A percentile compares a stretch with the other conserved stretches of the same genome.
Evolutionary conservation across 2,797 vertebrate species (phyloP).

Genomic region (Orientallactaga sibirica): DNA sequence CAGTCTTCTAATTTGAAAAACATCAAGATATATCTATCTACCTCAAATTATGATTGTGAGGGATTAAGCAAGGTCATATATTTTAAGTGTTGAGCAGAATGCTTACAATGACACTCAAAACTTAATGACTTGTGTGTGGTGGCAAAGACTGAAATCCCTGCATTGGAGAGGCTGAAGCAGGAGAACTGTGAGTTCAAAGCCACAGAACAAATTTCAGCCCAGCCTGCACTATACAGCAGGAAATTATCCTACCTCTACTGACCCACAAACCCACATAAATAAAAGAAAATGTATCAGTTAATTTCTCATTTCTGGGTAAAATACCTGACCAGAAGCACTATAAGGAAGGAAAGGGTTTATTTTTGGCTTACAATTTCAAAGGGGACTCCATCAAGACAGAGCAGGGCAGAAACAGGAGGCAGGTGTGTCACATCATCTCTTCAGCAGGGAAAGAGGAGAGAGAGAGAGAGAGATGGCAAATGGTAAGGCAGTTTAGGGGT

Average conservation of each 20-base stretch:
- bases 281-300: too few relatives aligned
- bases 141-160: not conserved
- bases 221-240: not conserved
- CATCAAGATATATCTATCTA: not conserved
- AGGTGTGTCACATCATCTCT: too few relatives aligned
- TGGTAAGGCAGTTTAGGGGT: too few relatives aligned
- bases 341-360: too few relatives aligned
- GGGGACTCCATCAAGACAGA: too few relatives aligned
- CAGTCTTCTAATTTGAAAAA: slow-evolving; percentile 35
- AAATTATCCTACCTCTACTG: not conserved
- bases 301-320: too few relatives aligned
- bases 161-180: not conserved
- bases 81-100: not conserved
- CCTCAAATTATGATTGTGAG: not conserved
- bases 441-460: too few relatives aligned
- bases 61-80: not conserved
- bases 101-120: not conserved
- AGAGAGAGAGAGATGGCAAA: too few relatives aligned
- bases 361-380: too few relatives aligned
- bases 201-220: not conserved
- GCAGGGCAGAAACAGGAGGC: too few relatives aligned
- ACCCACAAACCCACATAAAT: too few relatives aligned
- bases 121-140: not conserved
- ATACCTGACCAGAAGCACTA: too few relatives aligned
- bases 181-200: not conserved